phyloP scores from a whole-genome alignment of 2,113 vertebrate species.

The Paratilapia polleni region DNA sequence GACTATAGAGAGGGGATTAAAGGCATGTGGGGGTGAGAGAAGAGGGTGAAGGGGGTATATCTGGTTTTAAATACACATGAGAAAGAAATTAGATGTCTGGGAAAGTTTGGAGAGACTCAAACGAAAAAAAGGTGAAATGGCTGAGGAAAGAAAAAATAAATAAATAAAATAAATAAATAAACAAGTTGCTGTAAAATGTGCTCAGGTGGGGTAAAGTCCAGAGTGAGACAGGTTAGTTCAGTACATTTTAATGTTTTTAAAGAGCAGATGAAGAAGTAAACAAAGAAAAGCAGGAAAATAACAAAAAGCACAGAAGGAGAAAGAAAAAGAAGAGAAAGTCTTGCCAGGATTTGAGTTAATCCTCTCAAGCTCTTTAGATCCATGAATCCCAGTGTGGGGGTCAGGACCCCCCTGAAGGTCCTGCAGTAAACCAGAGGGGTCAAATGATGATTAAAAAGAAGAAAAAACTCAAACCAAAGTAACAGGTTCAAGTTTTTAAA shows the following conservation, averaged over 20 bases:
- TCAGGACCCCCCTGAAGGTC: conserved; percentile 8
- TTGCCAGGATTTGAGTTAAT: conserved; percentile 4
- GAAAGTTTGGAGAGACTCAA: neutral
- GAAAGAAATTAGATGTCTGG: conserved; percentile 29
- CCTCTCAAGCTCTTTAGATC: conserved; percentile 3
- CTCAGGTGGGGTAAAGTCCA: neutral
- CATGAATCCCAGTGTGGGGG: neutral
- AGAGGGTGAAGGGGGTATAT: neutral
- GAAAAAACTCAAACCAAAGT: neutral
- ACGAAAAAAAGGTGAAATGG: neutral
- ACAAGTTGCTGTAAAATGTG: neutral
- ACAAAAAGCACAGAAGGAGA: neutral
- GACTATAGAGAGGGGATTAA: conserved; percentile 39
- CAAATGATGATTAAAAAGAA: conserved; percentile 3
- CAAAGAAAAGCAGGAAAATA: neutral
- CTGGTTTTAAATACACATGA: neutral
- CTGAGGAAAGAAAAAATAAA: neutral
- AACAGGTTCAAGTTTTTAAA: conserved; percentile 12
- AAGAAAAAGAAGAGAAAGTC: neutral
- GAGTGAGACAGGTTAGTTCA: neutral
- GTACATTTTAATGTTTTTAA: neutral
- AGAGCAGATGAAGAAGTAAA: neutral
- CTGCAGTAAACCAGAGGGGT: neutral
- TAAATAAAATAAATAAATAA: too few relatives aligned
- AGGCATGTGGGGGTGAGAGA: neutral